Base-by-base conservation (phyloP, 64 coral and sea anemone genomes). In the Dendrophyllia cribrosa region DNA sequence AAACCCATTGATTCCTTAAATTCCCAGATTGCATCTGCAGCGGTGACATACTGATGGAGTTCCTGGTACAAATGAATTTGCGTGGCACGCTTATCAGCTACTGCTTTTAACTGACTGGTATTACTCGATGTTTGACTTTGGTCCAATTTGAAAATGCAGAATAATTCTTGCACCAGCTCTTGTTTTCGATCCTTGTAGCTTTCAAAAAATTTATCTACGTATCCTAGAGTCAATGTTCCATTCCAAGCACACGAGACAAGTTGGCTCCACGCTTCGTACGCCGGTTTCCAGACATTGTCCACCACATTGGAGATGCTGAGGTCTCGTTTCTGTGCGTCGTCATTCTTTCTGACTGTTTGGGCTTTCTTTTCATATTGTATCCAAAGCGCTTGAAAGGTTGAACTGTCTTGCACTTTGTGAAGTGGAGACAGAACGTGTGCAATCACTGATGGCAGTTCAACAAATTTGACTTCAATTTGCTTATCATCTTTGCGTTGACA, bases 1-100 rank as follows among this genome's bases (percentile, higher is more conserved):
- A 94, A 64, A 3, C 68, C 66, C 74, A 94, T 73, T 16, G 85
- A 76, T 44, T 94, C 43, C 53, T 94, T 94, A 59, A 94, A 94
- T 7, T 83, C 48, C 92, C 92, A 94, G 44, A 94, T 68, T 26
- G 77, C 80, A 9, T 94, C 92, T 48, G 92, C 76, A 7, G 92
- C 92, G 34, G 20, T 66, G 22, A 62, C 60, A 58, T 94, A 82
- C 10, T 89, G 17, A 47, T 74, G 24, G 63, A 94, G 43, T 1
- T 83, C 47, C 4, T 76, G 86, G 22, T 94, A 94, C 22, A n/a
- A 34, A 8, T 44, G 59, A 22, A 93, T 88, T 63, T 93, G 91
- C 34, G 22, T 2, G 0, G 23, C 20, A 20, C 91, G 69, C 49
- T 80, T 9, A 0, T 15, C 24, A 17, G 48, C 64, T 46, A 0